phyloP scores from a whole-genome alignment of 2,113 vertebrate species.

The Dasyprocta punctata region DNA sequence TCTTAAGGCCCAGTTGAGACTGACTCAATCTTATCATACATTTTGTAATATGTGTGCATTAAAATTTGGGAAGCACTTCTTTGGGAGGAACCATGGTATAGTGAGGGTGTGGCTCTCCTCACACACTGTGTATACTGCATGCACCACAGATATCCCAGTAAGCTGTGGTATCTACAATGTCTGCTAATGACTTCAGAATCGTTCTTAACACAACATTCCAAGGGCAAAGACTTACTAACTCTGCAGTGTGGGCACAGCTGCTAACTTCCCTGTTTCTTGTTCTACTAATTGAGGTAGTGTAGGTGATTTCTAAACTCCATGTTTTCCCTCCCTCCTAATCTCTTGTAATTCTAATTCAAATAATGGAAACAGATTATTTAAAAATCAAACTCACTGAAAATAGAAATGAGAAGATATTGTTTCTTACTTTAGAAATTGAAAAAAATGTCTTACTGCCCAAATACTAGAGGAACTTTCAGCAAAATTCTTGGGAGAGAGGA shows the following conservation, averaged over 20 bases:
- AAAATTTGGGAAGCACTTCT: not conserved
- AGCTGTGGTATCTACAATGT: not conserved
- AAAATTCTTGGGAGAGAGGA: not conserved
- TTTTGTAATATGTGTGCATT: not conserved
- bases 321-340: not conserved
- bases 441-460: not conserved
- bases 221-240: not conserved
- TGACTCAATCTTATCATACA: not conserved
- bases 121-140: accelerated
- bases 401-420: not conserved
- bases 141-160: not conserved
- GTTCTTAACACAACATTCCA: not conserved
- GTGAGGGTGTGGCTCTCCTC: not conserved
- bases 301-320: not conserved
- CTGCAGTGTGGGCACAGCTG: not conserved
- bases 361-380: not conserved
- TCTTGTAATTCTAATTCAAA: not conserved
- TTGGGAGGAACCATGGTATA: not conserved
- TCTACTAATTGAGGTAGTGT: not conserved
- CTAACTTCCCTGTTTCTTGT: not conserved
- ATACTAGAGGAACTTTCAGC: not conserved
- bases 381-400: not conserved
- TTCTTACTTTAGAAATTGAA: not conserved
- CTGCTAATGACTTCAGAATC: not conserved
- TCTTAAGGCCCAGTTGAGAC: not conserved